Conservation (phyloP, 2,113 vertebrate genomes). For the Origma solitaria region DNA sequence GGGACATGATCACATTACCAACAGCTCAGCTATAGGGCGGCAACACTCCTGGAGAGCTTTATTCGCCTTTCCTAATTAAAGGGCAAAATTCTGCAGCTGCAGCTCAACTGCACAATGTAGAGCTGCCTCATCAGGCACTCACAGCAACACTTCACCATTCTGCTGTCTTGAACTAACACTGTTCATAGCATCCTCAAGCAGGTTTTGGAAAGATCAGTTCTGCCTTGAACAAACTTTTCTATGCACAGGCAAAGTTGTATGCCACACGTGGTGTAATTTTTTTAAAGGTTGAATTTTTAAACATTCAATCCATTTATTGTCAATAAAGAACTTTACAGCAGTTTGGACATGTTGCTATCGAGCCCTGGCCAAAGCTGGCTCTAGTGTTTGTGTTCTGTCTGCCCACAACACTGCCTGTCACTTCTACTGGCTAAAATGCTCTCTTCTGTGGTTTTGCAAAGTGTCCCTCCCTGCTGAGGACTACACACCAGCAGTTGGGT, state of each 20-base stretch:
- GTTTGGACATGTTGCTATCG: neutral
- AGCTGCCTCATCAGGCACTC: neutral
- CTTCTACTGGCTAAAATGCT: neutral
- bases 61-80: neutral
- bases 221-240: neutral
- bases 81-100: neutral
- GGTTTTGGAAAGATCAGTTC: neutral
- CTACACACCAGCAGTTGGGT: neutral
- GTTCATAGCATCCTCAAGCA: neutral
- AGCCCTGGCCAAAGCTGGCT: neutral
- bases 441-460: slow-evolving; percentile 23
- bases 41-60: neutral
- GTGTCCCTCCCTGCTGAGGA: slow-evolving; percentile 18
- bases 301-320: neutral
- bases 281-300: neutral
- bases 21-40: neutral
- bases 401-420: slow-evolving; percentile 16
- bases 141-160: neutral
- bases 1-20: neutral
- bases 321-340: neutral
- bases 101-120: neutral
- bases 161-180: neutral
- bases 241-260: neutral
- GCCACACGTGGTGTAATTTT: neutral
- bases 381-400: neutral